Conservation (phyloP, 2,113 vertebrate species). For the Nothocercus julius region DNA sequence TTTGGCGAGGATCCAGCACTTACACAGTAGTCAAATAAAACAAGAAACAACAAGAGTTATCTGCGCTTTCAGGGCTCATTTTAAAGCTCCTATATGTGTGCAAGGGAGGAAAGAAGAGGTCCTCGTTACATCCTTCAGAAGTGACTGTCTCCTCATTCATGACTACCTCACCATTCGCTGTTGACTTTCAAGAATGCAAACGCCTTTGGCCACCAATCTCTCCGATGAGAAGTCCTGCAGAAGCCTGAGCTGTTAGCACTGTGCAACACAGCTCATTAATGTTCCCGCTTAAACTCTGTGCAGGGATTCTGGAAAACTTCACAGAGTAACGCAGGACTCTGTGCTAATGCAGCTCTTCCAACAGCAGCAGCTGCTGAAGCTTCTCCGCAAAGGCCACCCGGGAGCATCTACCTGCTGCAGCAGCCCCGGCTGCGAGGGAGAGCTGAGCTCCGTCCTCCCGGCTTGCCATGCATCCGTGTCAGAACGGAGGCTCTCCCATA, state of each 20-base stretch:
- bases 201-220: background rate
- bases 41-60: constrained; percentile 63
- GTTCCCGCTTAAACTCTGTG: constrained; percentile 12
- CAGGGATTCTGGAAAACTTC: constrained; percentile 26
- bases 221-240: background rate
- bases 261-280: constrained; percentile 33
- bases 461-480: background rate
- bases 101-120: background rate
- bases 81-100: constrained; percentile 10
- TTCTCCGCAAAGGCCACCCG: background rate
- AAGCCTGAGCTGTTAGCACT: background rate
- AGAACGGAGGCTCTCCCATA: background rate
- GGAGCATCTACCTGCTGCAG: background rate
- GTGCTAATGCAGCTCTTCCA: background rate
- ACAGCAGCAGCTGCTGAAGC: constrained; percentile 26
- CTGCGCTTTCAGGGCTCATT: background rate
- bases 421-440: background rate
- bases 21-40: constrained; percentile 60
- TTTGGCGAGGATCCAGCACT: constrained; percentile 47
- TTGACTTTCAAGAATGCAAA: constrained; percentile 5
- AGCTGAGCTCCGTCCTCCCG: background rate
- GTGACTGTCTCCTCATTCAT: background rate
- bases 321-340: background rate
- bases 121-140: background rate
- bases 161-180: background rate